phyloP scores from a whole-genome alignment of 2,113 vertebrate species.

The Lota lota region DNA sequence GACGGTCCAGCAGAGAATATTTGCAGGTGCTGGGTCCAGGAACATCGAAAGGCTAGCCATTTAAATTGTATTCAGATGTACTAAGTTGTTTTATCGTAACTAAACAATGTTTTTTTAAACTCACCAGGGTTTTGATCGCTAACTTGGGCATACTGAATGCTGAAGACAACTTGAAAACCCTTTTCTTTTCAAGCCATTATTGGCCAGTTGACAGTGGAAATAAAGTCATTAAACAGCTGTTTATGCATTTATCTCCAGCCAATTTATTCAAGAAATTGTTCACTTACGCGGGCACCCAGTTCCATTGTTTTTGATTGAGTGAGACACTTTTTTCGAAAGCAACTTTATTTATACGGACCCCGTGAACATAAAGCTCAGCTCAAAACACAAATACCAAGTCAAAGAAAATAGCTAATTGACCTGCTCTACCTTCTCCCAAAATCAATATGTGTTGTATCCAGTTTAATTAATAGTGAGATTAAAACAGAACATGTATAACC shows the following conservation, averaged over 20 bases:
- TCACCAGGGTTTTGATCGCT: constrained; percentile 38
- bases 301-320: too few species aligned
- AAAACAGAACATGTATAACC: too few species aligned
- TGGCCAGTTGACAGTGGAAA: constrained; percentile 41
- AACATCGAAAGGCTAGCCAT: neutral
- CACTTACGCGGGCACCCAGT: neutral
- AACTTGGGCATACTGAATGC: constrained; percentile 46
- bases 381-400: too few species aligned
- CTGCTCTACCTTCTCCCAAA: too few species aligned
- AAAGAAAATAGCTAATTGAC: too few species aligned
- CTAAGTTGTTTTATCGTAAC: constrained; percentile 12
- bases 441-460: too few species aligned
- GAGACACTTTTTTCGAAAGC: too few species aligned
- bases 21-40: neutral
- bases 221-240: constrained; percentile 46
- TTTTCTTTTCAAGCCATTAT: constrained; percentile 62
- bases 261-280: constrained; percentile 19
- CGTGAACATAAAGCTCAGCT: too few species aligned
- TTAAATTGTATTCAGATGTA: neutral
- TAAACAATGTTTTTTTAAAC: constrained; percentile 24
- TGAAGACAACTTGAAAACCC: constrained; percentile 65
- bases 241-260: constrained; percentile 50
- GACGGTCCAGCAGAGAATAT: neutral
- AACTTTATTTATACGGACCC: too few species aligned
- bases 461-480: too few species aligned